phyloP scores from a whole-genome alignment of 1,140 invertebrate genomes.

The Penaeus japonicus region DNA sequence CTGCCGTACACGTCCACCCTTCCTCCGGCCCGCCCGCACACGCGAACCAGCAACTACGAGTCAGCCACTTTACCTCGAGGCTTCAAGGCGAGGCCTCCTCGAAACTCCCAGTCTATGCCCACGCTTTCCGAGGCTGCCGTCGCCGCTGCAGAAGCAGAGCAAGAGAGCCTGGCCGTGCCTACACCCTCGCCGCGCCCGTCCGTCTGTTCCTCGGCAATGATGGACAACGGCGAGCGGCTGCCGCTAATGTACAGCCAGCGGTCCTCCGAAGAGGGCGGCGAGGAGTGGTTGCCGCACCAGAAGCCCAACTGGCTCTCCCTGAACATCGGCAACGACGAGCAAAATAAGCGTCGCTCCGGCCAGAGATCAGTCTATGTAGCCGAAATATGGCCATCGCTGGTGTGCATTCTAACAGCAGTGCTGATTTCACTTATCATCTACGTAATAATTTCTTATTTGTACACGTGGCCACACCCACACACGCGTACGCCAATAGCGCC shows the following conservation, averaged over 20 bases:
- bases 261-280: background rate
- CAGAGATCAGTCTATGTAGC: slow-evolving; percentile 29
- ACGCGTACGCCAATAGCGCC: slow-evolving; percentile 11
- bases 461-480: slow-evolving; percentile 15
- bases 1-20: background rate
- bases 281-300: background rate
- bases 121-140: background rate
- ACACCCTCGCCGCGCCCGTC: slow-evolving; percentile 25
- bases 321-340: background rate
- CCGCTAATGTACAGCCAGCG: slow-evolving; percentile 2
- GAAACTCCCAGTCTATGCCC: slow-evolving; percentile 39
- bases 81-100: background rate
- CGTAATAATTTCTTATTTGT: slow-evolving; percentile 37
- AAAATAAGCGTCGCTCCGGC: background rate
- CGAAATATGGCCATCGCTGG: slow-evolving; percentile 42
- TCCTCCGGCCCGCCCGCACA: background rate
- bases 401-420: slow-evolving; percentile 41
- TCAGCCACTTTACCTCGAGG: slow-evolving; percentile 26
- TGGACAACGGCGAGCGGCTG: slow-evolving; percentile 24
- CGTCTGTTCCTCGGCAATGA: slow-evolving; percentile 16
- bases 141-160: background rate
- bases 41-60: background rate
- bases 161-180: background rate
- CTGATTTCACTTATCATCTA: slow-evolving; percentile 30
- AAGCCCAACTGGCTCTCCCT: slow-evolving; percentile 46